Evolutionary conservation across 2,113 vertebrate species (phyloP).

Genomic region (Crocuta crocuta): DNA sequence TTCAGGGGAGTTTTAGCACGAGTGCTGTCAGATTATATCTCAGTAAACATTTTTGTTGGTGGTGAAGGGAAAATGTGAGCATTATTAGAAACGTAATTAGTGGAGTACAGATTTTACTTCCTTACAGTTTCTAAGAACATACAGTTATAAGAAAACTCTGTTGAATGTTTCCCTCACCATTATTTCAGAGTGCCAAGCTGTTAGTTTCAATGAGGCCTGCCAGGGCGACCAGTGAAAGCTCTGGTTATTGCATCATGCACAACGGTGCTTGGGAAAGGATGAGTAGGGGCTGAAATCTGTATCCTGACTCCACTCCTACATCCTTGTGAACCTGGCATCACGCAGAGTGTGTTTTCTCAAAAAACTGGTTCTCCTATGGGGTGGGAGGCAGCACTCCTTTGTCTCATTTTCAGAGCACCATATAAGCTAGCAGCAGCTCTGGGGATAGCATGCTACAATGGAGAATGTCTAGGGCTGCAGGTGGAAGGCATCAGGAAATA

Average conservation of each 20-base stretch:
- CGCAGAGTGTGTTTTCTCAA: neutral
- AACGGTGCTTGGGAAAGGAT: neutral
- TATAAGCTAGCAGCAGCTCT: neutral
- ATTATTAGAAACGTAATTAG: slow-evolving; percentile 43
- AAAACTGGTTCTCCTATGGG: neutral
- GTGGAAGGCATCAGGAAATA: neutral
- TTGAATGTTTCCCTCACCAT: neutral
- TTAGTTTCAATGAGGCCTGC: neutral
- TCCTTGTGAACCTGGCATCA: neutral
- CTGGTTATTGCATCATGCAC: neutral
- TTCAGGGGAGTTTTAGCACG: slow-evolving; percentile 28
- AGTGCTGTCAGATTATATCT: slow-evolving; percentile 7
- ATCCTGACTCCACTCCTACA: neutral
- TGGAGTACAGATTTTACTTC: neutral
- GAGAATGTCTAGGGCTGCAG: neutral
- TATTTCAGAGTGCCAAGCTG: neutral
- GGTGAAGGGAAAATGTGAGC: neutral
- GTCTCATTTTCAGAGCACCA: neutral
- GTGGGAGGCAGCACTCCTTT: neutral
- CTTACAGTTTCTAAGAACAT: neutral
- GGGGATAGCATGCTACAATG: neutral
- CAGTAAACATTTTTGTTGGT: slow-evolving; percentile 16
- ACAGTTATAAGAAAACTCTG: neutral
- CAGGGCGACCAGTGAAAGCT: neutral
- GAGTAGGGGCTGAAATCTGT: neutral